These are phyloP conservation scores for Pocillopora verrucosa DNA, from an alignment of 64 coral and sea anemone genomes.

Conservation along the genomic window DNA sequence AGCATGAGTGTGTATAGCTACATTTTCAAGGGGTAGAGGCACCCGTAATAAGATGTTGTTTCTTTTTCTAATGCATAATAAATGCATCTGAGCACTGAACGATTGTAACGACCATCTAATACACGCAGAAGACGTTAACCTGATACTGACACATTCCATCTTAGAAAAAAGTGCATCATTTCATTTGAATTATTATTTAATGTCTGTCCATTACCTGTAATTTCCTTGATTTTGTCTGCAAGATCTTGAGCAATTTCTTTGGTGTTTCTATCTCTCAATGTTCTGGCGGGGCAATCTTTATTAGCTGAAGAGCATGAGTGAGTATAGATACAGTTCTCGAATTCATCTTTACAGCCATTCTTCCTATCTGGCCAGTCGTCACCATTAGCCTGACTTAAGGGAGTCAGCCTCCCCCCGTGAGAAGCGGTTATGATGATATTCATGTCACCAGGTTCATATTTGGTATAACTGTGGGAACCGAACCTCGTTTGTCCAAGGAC, in stretches of 20 bases:
- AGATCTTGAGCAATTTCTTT: constrained; percentile 14
- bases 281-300: neutral
- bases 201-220: constrained; percentile 14
- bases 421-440: constrained; percentile 37
- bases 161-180: too few relatives aligned
- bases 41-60: too few relatives aligned
- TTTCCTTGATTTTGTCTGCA: constrained; percentile 20
- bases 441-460: constrained; percentile 36
- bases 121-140: too few relatives aligned
- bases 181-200: too few relatives aligned
- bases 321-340: neutral
- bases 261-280: neutral
- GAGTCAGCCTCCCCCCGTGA: neutral
- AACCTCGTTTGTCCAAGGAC: neutral
- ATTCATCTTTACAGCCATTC: constrained; percentile 13
- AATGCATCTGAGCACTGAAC: too few relatives aligned
- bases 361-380: constrained; percentile 30
- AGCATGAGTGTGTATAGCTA: constrained; percentile 16
- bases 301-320: neutral
- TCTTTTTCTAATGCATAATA: too few relatives aligned
- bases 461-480: constrained; percentile 20
- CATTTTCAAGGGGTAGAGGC: too few relatives aligned
- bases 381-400: constrained; percentile 25
- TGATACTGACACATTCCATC: too few relatives aligned
- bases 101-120: too few relatives aligned